phyloP scores from a whole-genome alignment of 2,888 invertebrate species.

The Cheilosia scutellata region DNA sequence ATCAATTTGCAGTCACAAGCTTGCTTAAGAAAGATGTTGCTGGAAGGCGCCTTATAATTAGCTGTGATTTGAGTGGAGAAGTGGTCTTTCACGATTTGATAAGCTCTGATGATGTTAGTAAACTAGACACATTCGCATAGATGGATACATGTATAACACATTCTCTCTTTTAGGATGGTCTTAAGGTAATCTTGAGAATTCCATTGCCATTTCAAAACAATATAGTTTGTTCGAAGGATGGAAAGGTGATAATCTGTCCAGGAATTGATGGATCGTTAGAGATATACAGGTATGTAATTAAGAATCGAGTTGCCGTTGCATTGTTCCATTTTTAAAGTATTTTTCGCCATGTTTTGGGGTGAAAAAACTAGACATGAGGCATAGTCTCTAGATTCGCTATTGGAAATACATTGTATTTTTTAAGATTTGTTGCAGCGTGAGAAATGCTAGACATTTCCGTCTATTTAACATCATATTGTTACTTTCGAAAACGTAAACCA shows the following conservation, averaged over 20 bases:
- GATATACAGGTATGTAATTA: slow-evolving; percentile 80
- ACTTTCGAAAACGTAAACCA: no score
- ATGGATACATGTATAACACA: not conserved
- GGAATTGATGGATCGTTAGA: slow-evolving; percentile 81
- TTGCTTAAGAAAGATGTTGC: slow-evolving; percentile 78
- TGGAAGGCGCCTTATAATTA: slow-evolving; percentile 80
- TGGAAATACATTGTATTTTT: no score
- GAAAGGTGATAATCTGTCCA: slow-evolving; percentile 81
- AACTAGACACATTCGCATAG: not conserved
- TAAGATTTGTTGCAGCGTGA: no score
- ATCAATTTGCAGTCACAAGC: slow-evolving; percentile 81
- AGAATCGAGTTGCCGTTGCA: not conserved
- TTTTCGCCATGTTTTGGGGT: no score
- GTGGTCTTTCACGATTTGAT: slow-evolving; percentile 81
- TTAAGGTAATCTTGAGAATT: slow-evolving; percentile 80
- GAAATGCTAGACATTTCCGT: no score
- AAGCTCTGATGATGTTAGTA: slow-evolving; percentile 79
- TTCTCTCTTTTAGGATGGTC: slow-evolving; percentile 78
- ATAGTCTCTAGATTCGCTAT: no score
- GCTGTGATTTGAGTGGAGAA: slow-evolving; percentile 83
- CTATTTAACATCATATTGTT: no score
- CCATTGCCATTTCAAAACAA: slow-evolving; percentile 83
- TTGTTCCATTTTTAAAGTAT: not conserved
- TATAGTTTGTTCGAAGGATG: slow-evolving; percentile 80
- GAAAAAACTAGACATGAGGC: no score